phyloP scores from a whole-genome alignment of 1,140 invertebrate genomes.

The Caenorhabditis brenneri region DNA sequence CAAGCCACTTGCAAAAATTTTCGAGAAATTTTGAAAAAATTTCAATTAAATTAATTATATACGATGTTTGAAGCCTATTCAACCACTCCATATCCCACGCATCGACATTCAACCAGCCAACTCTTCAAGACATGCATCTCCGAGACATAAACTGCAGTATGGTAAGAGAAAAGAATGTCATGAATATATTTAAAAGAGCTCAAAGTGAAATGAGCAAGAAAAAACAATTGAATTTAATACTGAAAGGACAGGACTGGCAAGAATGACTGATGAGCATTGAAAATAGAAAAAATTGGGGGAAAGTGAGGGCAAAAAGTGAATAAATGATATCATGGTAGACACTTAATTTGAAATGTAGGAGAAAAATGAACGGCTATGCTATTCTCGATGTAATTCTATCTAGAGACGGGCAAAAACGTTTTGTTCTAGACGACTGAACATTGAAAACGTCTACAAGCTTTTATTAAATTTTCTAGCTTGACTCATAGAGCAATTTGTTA shows the following conservation, averaged over 20 bases:
- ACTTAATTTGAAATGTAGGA: background rate
- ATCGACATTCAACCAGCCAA: slow-evolving; percentile 42
- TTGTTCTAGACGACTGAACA: background rate
- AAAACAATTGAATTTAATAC: background rate
- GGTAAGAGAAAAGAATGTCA: slow-evolving; percentile 8
- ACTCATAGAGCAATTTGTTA: background rate
- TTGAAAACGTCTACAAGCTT: background rate
- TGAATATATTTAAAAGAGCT: background rate
- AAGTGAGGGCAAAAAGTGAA: background rate
- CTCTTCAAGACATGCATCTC: slow-evolving; percentile 39
- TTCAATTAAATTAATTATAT: slow-evolving; percentile 2
- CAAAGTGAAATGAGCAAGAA: background rate
- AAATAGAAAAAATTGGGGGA: background rate
- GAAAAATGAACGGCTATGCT: background rate
- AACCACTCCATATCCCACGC: slow-evolving; percentile 49
- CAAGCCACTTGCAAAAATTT: background rate
- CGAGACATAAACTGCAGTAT: slow-evolving; percentile 32
- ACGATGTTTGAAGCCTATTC: slow-evolving; percentile 45
- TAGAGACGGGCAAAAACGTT: background rate
- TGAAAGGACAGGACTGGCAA: background rate
- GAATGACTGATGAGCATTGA: background rate
- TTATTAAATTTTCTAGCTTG: background rate
- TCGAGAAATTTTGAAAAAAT: background rate
- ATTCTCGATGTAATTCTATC: no score
- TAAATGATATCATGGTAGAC: background rate